Percentiles rank a stretch among this genome's conserved stretches.
These are phyloP conservation scores for Botia kubotai DNA, from an alignment of 2,797 vertebrate species.

Conservation along the genomic window DNA sequence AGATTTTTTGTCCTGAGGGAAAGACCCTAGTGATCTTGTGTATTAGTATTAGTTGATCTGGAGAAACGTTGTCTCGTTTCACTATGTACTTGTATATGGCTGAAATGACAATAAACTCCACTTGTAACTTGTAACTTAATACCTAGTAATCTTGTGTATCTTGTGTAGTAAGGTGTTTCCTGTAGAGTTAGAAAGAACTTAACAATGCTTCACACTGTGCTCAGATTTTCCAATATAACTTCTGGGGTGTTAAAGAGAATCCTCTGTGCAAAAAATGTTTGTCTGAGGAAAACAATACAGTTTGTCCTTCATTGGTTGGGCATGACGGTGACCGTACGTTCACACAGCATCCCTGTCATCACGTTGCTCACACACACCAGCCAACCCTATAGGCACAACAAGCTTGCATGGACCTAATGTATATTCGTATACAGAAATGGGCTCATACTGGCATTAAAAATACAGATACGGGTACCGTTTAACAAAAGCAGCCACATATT, in stretches of 20 bases:
- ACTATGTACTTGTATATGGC: no score
- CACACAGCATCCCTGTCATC: not conserved
- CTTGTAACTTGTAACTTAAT: no score
- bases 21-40: no score
- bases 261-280: not conserved
- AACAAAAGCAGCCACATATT: not conserved
- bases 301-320: not conserved
- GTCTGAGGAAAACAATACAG: not conserved
- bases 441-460: not conserved
- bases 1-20: no score
- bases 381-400: not conserved
- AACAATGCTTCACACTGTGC: no score
- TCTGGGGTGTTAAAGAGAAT: not conserved
- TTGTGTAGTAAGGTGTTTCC: no score
- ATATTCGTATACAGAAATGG: not conserved
- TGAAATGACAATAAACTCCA: no score
- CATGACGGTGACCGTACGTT: not conserved
- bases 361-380: not conserved
- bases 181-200: no score
- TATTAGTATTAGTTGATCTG: no score
- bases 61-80: no score
- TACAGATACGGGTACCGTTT: not conserved
- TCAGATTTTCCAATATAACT: no score
- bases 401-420: not conserved
- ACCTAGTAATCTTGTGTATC: no score